These are phyloP conservation scores for Homalodisca vitripennis DNA, from an alignment of 1,140 invertebrate genomes.

Conservation along the genomic window DNA sequence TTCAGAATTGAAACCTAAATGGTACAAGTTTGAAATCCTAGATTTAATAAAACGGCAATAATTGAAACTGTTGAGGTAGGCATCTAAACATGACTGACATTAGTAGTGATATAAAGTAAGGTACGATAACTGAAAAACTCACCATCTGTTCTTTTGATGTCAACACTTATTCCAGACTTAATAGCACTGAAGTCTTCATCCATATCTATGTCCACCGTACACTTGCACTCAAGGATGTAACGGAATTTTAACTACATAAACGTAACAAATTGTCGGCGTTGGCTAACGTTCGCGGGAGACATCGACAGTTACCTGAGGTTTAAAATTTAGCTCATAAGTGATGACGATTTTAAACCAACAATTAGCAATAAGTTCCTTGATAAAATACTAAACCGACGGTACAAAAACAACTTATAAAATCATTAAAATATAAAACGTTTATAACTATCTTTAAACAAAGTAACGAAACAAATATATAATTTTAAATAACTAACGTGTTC, in stretches of 20 bases:
- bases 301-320: conserved; percentile 18
- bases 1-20: too few relatives aligned
- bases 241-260: conserved; percentile 12
- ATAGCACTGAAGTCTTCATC: conserved; percentile 33
- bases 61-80: too few relatives aligned
- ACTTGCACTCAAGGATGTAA: background rate
- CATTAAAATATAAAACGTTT: too few relatives aligned
- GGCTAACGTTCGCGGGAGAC: conserved; percentile 17
- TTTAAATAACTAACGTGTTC: too few relatives aligned
- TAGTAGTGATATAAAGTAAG: background rate
- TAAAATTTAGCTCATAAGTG: conserved; percentile 16
- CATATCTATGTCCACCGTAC: conserved; percentile 13
- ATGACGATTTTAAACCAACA: background rate
- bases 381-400: too few relatives aligned
- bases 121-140: background rate
- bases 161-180: conserved; percentile 27
- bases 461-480: too few relatives aligned
- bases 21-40: too few relatives aligned
- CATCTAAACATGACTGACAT: background rate
- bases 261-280: conserved; percentile 26
- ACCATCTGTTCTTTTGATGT: conserved; percentile 29
- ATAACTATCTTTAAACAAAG: too few relatives aligned
- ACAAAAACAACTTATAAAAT: too few relatives aligned
- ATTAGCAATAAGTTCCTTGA: too few relatives aligned
- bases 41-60: too few relatives aligned